Conservation (phyloP, 2,888 invertebrate genomes). For the Spicauda simplicius region DNA sequence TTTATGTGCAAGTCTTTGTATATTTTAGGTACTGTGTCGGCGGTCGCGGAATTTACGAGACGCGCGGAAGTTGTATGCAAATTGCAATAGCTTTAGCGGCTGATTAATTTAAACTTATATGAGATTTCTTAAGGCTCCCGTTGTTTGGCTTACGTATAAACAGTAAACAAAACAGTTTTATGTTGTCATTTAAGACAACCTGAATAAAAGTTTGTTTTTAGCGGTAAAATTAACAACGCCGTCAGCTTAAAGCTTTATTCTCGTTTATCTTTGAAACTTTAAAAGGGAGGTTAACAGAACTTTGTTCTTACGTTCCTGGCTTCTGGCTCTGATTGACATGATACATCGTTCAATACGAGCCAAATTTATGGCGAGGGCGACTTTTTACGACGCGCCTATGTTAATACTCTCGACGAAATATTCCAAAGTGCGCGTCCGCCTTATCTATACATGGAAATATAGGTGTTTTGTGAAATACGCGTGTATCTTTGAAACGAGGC, state of each 20-base stretch:
- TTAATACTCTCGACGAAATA: slow-evolving; percentile 32
- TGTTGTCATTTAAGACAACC: slow-evolving; percentile 12
- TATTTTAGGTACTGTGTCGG: slow-evolving; percentile 25
- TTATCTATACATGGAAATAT: slow-evolving; percentile 31
- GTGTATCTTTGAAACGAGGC: slow-evolving; percentile 48
- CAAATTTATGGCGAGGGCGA: slow-evolving; percentile 28
- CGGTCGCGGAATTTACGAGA: slow-evolving; percentile 23
- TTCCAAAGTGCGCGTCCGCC: slow-evolving; percentile 21
- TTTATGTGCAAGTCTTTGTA: slow-evolving; percentile 19
- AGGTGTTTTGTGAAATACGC: slow-evolving; percentile 41
- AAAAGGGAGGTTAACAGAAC: slow-evolving; percentile 10
- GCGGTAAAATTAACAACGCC: not conserved
- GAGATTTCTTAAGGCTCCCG: slow-evolving; percentile 18
- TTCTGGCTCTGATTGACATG: slow-evolving; percentile 22
- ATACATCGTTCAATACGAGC: slow-evolving; percentile 12
- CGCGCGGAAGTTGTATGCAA: slow-evolving; percentile 21
- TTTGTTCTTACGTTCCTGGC: slow-evolving; percentile 24
- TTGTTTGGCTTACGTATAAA: slow-evolving; percentile 17
- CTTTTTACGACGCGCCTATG: slow-evolving; percentile 27
- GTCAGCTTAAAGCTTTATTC: not conserved
- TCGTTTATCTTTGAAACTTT: not conserved
- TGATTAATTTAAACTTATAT: slow-evolving; percentile 28
- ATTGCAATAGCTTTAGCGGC: slow-evolving; percentile 23
- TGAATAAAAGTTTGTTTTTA: slow-evolving; percentile 18
- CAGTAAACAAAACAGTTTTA: slow-evolving; percentile 6